Base-by-base conservation (phyloP, 2,797 vertebrate genomes). In the Choloepus didactylus region DNA sequence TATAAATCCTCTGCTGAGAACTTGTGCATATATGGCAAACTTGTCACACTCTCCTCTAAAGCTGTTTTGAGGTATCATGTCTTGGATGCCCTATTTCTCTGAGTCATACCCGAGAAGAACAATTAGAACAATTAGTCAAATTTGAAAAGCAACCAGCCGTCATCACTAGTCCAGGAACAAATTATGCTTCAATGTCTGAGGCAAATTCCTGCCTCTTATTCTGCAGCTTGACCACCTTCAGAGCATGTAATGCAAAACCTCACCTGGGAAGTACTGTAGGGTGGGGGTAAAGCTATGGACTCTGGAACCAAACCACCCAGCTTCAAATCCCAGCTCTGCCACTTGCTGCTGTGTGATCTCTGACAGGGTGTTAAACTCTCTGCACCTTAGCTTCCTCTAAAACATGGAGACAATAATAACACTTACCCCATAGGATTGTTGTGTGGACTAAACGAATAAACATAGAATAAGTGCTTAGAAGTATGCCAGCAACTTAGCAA, bases 21-120 rank as follows among this genome's bases (percentile, higher is more conserved):
- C 41, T 6, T 97, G 41, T 0, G 0, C 0, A 0, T 80, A 0
- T 72, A 60, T 83, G 46, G 10, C 11, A 95, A n/a, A 1, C 0
- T 0, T 3, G 56, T 88, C 19, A 38, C 60, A 4, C 25, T 93
- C 18, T 82, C 46, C 44, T 64, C 18, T 41, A 29, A 76, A 49
- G 8, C 10, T 7, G 3, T 81, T 85, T 91, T 62, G 67, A 89
- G 72, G 46, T 70, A 56, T 23, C 66, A 38, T 69, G 49, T 49
- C 75, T 90, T 83, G 31, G 41, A 46, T 69, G 16, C 6, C 62
- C 64, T 69, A 4, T 82, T 93, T 81, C 62, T 95, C 59, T 88
- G 59, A 97, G 75, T 82, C 81, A 94, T 7, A 72, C 59, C 21
- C 66, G 6, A 1, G 12, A 62, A 89, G 59, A 92, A 66, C 4